Base-by-base conservation (phyloP, 2,888 invertebrate genomes). In the Lissocephala sabroskyi region DNA sequence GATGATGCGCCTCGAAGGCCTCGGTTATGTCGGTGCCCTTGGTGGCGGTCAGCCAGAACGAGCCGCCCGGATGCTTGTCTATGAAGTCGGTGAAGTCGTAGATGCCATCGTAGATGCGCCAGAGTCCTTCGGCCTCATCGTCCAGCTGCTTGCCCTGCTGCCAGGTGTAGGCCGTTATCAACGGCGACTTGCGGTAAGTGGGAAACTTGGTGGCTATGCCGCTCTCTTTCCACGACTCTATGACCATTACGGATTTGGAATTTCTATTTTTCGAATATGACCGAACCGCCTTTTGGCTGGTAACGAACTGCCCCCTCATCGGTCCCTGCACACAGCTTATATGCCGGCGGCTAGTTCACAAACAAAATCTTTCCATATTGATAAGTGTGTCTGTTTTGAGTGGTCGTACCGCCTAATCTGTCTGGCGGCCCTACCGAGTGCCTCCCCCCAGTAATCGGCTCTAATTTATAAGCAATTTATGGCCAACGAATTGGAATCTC, bases 1-100 rank as follows among this genome's bases (percentile, higher is more conserved):
- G 73, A 79, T 94, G 93, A 80, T 93, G 91, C 0, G 87, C 83
- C 86, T 93, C 92, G 68, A 93, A 94, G 4, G 90, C 89, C 85
- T 94, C 93, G 0, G 93, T 93, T 49, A 94, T 92, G 66, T 94
- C 93, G 1, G 90, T 91, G 0, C 92, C 93, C 87, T 90, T 89
- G 1, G 91, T 89, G 39, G 90, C 84, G 28, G 85, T 84, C 42
- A 94, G 75, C 94, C 94, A 95, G 77, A 91, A 90, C 0, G 86
- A 71, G 1, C 97, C 95, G 28, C 96, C 96, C 0, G 97, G 98
- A 86, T 98, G 98, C 37, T 86, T 87, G 2, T 89, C 83, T 3
- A 93, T 86, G 81, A 96, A 98, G 14, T 88, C 87, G 0, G 90
- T 89, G 17, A 98, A 87, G 84, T 98, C 95, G 82, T 97, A 98